Conservation (phyloP, 2,888 invertebrate species). For the Mylabris sibirica region DNA sequence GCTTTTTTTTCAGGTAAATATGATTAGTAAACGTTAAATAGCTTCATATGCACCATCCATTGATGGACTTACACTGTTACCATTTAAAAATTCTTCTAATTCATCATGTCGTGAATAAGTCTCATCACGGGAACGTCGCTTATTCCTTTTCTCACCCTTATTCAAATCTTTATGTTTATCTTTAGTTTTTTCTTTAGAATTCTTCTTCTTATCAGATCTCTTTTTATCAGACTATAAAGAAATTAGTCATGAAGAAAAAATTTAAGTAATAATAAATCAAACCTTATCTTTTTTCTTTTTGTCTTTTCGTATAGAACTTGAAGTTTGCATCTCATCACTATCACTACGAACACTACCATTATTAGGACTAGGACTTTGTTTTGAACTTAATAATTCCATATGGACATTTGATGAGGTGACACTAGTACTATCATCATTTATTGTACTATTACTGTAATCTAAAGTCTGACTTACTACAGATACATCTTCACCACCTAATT, state of each 20-base stretch:
- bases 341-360: slow-evolving; percentile 65
- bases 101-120: slow-evolving; percentile 62
- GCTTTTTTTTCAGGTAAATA: not conserved
- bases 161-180: slow-evolving; percentile 61
- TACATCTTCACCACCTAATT: slow-evolving; percentile 61
- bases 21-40: slow-evolving; percentile 59
- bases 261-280: no score
- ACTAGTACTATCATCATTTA: slow-evolving; percentile 64
- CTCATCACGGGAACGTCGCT: slow-evolving; percentile 61
- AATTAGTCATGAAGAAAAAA: no score
- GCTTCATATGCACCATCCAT: slow-evolving; percentile 69
- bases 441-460: slow-evolving; percentile 64
- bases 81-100: slow-evolving; percentile 70
- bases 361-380: slow-evolving; percentile 65
- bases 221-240: slow-evolving; percentile 46
- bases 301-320: slow-evolving; percentile 53
- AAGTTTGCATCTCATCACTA: slow-evolving; percentile 56
- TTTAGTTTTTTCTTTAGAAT: slow-evolving; percentile 63
- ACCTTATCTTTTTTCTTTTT: slow-evolving; percentile 61
- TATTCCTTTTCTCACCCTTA: slow-evolving; percentile 60
- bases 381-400: slow-evolving; percentile 65
- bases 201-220: slow-evolving; percentile 62
- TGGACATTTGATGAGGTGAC: slow-evolving; percentile 66
- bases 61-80: slow-evolving; percentile 63
- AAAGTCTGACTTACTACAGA: slow-evolving; percentile 60